These are phyloP conservation scores for Miniopterus natalensis DNA, from an alignment of 2,113 vertebrate species.

Conservation along the genomic window DNA sequence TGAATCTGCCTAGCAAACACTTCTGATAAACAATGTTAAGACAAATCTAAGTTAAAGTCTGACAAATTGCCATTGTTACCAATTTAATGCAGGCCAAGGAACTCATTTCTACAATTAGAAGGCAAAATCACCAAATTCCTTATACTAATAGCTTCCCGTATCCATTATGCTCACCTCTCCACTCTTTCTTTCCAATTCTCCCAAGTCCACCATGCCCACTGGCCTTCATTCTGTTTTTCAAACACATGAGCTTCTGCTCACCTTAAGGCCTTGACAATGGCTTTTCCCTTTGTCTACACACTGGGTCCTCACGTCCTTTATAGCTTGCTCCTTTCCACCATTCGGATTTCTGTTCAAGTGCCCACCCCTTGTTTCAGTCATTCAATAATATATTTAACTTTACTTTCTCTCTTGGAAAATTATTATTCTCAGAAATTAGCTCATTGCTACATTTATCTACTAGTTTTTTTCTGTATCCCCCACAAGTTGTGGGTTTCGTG, in stretches of 20 bases:
- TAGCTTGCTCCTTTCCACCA: background rate
- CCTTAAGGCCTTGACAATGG: background rate
- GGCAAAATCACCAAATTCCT: background rate
- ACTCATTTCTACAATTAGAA: background rate
- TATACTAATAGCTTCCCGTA: background rate
- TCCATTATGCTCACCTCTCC: background rate
- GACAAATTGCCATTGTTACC: background rate
- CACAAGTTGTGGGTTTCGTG: background rate
- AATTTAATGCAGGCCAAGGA: background rate
- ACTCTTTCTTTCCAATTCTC: background rate
- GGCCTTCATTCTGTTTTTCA: background rate
- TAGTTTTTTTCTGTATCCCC: constrained; percentile 17
- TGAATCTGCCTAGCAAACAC: constrained; percentile 14
- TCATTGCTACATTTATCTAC: background rate
- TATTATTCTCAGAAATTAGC: background rate
- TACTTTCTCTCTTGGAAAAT: background rate
- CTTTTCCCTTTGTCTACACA: background rate
- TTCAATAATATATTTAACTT: constrained; percentile 1
- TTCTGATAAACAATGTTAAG: background rate
- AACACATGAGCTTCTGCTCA: background rate
- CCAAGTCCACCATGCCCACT: background rate
- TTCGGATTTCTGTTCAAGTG: background rate
- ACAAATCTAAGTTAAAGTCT: background rate
- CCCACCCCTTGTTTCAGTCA: background rate
- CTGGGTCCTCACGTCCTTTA: background rate